Percentiles rank a stretch among this genome's conserved stretches.
Conservation (phyloP, 2,888 invertebrate species). For the Macaria notata region DNA sequence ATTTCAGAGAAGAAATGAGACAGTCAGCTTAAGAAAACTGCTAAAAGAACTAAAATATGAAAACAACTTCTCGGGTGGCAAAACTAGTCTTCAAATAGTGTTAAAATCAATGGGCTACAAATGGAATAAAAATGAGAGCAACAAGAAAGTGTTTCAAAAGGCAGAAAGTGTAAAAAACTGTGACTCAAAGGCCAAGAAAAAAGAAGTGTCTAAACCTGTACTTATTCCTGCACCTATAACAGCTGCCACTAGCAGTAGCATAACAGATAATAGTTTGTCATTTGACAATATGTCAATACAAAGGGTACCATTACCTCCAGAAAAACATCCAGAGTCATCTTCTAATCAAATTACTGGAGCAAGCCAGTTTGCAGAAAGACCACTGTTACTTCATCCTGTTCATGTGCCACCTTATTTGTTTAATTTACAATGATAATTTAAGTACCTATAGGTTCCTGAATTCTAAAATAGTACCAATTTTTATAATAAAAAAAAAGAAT, state of each 20-base stretch:
- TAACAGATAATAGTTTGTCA: not conserved
- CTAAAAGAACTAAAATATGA: slow-evolving; percentile 18
- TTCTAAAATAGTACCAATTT: too few species aligned
- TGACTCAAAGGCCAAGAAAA: not conserved
- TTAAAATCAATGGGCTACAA: slow-evolving; percentile 23
- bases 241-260: not conserved
- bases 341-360: slow-evolving; percentile 3
- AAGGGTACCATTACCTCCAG: not conserved
- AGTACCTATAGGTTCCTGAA: too few species aligned
- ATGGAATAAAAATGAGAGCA: slow-evolving; percentile 20
- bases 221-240: not conserved
- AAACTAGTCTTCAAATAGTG: slow-evolving; percentile 22
- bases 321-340: slow-evolving; percentile 1
- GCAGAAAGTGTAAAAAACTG: too few species aligned
- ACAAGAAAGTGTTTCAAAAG: slow-evolving; percentile 22
- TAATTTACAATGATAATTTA: slow-evolving; percentile 6
- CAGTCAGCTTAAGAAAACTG: slow-evolving; percentile 17
- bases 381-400: slow-evolving; percentile 15
- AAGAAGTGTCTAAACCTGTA: not conserved
- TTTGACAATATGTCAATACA: slow-evolving; percentile 5
- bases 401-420: slow-evolving; percentile 17
- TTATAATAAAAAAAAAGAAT: too few species aligned
- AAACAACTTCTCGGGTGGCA: slow-evolving; percentile 21
- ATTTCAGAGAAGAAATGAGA: slow-evolving; percentile 21
- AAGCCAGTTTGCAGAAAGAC: slow-evolving; percentile 8